Percentiles rank a stretch among this genome's conserved stretches.
These are phyloP conservation scores for Deilephila elpenor DNA, from an alignment of 2,888 invertebrate genomes.

Conservation along the genomic window DNA sequence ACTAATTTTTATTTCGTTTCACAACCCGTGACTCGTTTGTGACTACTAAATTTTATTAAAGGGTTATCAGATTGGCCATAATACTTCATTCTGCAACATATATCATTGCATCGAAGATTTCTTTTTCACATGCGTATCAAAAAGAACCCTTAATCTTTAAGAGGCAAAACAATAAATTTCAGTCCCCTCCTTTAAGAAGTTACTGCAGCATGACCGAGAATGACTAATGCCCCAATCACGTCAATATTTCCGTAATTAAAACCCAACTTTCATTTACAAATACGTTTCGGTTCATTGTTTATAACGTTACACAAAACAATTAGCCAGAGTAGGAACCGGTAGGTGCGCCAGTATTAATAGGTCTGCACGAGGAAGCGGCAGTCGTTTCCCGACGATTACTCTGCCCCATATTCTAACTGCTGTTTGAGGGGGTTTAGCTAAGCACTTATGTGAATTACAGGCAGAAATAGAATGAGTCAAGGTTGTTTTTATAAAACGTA, in stretches of 20 bases:
- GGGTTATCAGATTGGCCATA: too few relatives aligned
- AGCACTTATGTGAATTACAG: too few relatives aligned
- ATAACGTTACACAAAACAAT: background rate
- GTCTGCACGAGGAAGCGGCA: background rate
- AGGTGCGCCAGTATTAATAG: slow-evolving; percentile 12
- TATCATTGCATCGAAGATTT: too few relatives aligned
- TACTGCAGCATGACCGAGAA: background rate
- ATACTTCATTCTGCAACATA: too few relatives aligned
- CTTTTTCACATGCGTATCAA: too few relatives aligned
- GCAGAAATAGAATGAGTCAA: too few relatives aligned
- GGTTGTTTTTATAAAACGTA: too few relatives aligned
- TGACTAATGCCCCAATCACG: background rate
- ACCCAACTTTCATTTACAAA: background rate
- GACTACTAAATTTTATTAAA: too few relatives aligned
- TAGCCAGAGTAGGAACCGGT: slow-evolving; percentile 15
- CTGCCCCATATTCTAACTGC: background rate
- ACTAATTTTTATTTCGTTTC: too few relatives aligned
- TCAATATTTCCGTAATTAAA: background rate
- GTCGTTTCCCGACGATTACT: slow-evolving; percentile 12
- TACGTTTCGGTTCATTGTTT: slow-evolving; percentile 2
- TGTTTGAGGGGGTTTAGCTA: background rate
- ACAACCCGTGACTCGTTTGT: too few relatives aligned
- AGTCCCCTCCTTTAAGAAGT: background rate
- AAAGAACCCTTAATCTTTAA: too few relatives aligned
- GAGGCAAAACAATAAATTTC: too few relatives aligned